A percentile compares a stretch with the other conserved stretches of the same genome.
Evolutionary conservation across 2,113 vertebrate genomes (phyloP).

Genomic region (Scomber japonicus): DNA sequence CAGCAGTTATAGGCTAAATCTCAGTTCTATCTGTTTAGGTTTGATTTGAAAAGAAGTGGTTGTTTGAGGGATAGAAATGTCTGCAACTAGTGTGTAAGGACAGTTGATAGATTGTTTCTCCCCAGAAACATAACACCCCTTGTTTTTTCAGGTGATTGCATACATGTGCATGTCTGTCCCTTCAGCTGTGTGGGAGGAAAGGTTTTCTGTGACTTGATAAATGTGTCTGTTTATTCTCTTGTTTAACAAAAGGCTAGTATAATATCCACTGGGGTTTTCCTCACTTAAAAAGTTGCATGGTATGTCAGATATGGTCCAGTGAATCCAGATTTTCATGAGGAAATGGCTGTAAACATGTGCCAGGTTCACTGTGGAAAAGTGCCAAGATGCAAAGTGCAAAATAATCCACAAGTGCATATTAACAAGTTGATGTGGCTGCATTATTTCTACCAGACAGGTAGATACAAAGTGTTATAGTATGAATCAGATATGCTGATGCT

Average conservation of each 20-base stretch:
- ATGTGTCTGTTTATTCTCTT: not conserved
- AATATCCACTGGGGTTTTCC: not conserved
- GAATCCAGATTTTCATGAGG: not conserved
- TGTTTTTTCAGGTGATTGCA: not conserved
- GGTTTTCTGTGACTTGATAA: not conserved
- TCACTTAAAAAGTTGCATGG: not conserved
- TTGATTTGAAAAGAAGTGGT: constrained; percentile 18
- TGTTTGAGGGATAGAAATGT: constrained; percentile 20
- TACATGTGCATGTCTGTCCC: not conserved
- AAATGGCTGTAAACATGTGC: too few relatives aligned
- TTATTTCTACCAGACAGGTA: not conserved
- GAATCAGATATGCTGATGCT: not conserved
- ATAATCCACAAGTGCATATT: not conserved
- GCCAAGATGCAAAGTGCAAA: not conserved
- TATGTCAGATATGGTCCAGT: not conserved
- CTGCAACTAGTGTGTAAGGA: not conserved
- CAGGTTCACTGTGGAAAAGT: too few relatives aligned
- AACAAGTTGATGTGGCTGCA: not conserved
- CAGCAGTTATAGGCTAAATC: constrained; percentile 33
- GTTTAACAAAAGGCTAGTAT: too few relatives aligned
- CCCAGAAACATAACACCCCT: not conserved
- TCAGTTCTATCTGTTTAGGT: constrained; percentile 40
- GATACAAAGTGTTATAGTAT: not conserved
- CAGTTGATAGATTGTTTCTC: not conserved
- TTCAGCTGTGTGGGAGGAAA: not conserved